Conservation (phyloP, 2,113 vertebrate genomes). For the Galeopterus variegatus region DNA sequence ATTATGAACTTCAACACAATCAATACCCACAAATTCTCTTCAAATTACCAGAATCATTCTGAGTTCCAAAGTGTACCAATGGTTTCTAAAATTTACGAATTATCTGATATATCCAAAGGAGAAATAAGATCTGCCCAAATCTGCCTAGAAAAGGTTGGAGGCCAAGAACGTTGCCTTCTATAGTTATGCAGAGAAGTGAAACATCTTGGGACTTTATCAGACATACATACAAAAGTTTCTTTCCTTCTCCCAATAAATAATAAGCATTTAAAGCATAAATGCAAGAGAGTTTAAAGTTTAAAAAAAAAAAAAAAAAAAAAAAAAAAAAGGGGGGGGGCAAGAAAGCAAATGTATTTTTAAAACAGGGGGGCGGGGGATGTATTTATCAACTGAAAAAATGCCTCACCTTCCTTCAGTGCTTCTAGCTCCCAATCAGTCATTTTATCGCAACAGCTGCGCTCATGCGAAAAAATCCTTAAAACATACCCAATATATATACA, state of each 20-base stretch:
- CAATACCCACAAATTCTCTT: slow-evolving; percentile 34
- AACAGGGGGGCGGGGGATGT: slow-evolving; percentile 75
- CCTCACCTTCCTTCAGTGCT: slow-evolving; percentile 87
- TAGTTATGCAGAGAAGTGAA: slow-evolving; percentile 48
- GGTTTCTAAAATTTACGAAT: slow-evolving; percentile 63
- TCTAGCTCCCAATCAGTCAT: slow-evolving; percentile 89
- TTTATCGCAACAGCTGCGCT: slow-evolving; percentile 91
- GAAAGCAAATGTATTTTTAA: slow-evolving; percentile 51
- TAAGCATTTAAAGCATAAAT: slow-evolving; percentile 71
- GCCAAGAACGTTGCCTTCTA: slow-evolving; percentile 57
- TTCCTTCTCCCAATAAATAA: slow-evolving; percentile 79
- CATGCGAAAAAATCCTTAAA: slow-evolving; percentile 93
- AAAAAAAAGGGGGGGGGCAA: slow-evolving; percentile 68
- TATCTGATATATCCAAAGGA: slow-evolving; percentile 52
- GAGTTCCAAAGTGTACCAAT: slow-evolving; percentile 59
- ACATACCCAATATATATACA: slow-evolving; percentile 93
- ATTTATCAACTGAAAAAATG: slow-evolving; percentile 81
- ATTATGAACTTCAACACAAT: slow-evolving; percentile 62
- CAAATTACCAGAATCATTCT: not conserved
- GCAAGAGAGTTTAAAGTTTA: slow-evolving; percentile 62
- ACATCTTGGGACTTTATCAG: slow-evolving; percentile 49
- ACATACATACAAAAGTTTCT: slow-evolving; percentile 41
- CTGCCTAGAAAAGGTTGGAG: slow-evolving; percentile 38
- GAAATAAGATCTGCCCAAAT: slow-evolving; percentile 37
- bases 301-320: slow-evolving; percentile 66